Percentiles rank a stretch among this genome's conserved stretches.
Evolutionary conservation across 2,888 invertebrate species (phyloP).

Genomic region (Coleophora flavipennella): DNA sequence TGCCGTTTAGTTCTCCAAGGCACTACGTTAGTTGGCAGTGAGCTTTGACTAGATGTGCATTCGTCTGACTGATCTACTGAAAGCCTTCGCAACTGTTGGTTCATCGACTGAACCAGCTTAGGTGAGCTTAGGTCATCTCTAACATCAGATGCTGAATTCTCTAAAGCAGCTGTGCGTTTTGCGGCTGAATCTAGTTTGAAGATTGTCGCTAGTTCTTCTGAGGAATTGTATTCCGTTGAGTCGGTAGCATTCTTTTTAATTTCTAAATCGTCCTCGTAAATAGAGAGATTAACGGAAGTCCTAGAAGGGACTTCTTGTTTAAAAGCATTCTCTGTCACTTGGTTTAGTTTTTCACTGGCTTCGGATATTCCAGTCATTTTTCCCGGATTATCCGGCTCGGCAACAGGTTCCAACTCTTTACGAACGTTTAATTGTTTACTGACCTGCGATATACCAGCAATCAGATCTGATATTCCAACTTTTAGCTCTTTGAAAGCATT

Average conservation of each 20-base stretch:
- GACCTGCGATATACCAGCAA: constrained; percentile 65
- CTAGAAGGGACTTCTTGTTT: constrained; percentile 38
- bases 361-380: constrained; percentile 41
- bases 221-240: constrained; percentile 75
- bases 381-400: constrained; percentile 18
- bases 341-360: constrained; percentile 42
- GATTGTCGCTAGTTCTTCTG: constrained; percentile 76
- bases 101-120: constrained; percentile 58
- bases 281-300: constrained; percentile 52
- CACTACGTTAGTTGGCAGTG: constrained; percentile 58
- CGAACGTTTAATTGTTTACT: constrained; percentile 58
- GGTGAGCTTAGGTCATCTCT: constrained; percentile 60
- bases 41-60: constrained; percentile 56
- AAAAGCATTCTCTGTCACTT: constrained; percentile 33
- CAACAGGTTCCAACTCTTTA: constrained; percentile 28
- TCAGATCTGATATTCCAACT: constrained; percentile 64
- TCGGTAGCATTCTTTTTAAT: constrained; percentile 51
- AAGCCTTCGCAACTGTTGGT: constrained; percentile 57
- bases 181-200: constrained; percentile 58
- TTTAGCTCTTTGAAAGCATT: constrained; percentile 65
- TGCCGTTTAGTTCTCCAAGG: constrained; percentile 66
- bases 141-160: constrained; percentile 28
- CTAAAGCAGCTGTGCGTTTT: constrained; percentile 23
- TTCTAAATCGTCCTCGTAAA: constrained; percentile 60
- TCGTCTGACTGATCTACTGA: constrained; percentile 53